Percentiles rank a stretch among this genome's conserved stretches.
Evolutionary conservation across 2,797 vertebrate species (phyloP).

Genomic region (Tragelaphus oryx): DNA sequence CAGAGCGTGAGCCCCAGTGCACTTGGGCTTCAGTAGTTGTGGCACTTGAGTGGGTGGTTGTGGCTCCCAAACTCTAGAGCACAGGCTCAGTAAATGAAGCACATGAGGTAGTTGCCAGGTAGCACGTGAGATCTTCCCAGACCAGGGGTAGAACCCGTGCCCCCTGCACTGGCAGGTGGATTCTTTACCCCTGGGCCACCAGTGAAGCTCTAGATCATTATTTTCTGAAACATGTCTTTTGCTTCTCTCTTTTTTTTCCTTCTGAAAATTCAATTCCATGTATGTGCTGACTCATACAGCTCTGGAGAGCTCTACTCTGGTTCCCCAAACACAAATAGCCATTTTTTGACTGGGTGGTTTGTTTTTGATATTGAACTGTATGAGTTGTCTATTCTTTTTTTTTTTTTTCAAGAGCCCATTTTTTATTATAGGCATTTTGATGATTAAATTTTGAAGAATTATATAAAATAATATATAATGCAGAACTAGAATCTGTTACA

Average conservation of each 20-base stretch:
- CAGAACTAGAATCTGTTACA: neutral
- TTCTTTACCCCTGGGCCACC: neutral
- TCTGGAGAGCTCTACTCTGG: neutral
- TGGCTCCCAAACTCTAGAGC: neutral
- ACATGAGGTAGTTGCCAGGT: neutral
- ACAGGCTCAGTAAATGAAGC: neutral
- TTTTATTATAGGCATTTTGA: constrained; percentile 69
- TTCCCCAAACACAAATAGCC: neutral
- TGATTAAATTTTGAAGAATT: neutral
- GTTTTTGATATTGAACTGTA: neutral
- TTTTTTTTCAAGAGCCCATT: neutral
- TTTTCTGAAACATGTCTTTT: neutral
- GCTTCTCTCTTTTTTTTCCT: neutral
- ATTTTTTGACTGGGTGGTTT: neutral
- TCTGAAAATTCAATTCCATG: neutral
- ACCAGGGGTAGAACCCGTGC: neutral
- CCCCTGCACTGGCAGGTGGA: neutral
- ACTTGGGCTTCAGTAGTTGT: neutral
- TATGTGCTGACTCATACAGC: neutral
- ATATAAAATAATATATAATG: neutral
- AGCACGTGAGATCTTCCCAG: neutral
- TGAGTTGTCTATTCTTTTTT: neutral
- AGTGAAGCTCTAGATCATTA: neutral
- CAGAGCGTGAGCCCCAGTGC: neutral
- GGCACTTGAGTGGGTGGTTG: neutral